Evolutionary conservation across 2,797 vertebrate genomes (phyloP).

Genomic region (Acropternis orthonyx): DNA sequence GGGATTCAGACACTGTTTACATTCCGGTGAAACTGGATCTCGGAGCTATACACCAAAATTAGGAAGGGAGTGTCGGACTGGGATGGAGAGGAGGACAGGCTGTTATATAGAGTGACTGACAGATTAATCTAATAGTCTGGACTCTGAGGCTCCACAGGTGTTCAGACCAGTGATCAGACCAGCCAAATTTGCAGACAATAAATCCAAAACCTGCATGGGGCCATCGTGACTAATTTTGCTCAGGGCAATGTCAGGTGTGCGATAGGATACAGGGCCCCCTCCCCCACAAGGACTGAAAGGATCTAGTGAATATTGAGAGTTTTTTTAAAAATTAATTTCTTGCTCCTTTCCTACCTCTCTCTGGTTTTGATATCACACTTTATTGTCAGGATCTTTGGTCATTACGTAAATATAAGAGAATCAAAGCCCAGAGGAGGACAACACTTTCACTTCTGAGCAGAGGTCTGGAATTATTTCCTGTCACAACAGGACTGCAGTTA

Average conservation of each 20-base stretch:
- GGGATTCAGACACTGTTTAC: slow-evolving; percentile 57
- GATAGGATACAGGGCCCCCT: neutral
- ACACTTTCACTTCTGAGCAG: neutral
- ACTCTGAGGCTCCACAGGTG: slow-evolving; percentile 66
- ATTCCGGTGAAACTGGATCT: slow-evolving; percentile 67
- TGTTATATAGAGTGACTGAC: slow-evolving; percentile 66
- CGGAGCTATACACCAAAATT: neutral
- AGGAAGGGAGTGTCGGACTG: slow-evolving; percentile 15
- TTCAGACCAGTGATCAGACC: slow-evolving; percentile 43
- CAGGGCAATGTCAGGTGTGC: neutral
- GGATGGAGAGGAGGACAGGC: slow-evolving; percentile 53
- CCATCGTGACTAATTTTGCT: slow-evolving; percentile 51
- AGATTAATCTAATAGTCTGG: slow-evolving; percentile 68
- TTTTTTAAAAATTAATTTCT: slow-evolving; percentile 14
- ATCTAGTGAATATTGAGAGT: neutral
- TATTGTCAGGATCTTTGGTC: neutral
- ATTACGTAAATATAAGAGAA: neutral
- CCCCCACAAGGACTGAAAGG: neutral
- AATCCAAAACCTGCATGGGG: slow-evolving; percentile 50
- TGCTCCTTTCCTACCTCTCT: neutral
- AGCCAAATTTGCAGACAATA: slow-evolving; percentile 62
- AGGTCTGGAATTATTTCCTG: slow-evolving; percentile 6
- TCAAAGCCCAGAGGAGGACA: neutral
- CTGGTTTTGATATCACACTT: slow-evolving; percentile 14
- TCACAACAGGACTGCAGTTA: neutral